These are phyloP conservation scores for Andrena trimmerana DNA, from an alignment of 2,888 invertebrate species.

Conservation along the genomic window DNA sequence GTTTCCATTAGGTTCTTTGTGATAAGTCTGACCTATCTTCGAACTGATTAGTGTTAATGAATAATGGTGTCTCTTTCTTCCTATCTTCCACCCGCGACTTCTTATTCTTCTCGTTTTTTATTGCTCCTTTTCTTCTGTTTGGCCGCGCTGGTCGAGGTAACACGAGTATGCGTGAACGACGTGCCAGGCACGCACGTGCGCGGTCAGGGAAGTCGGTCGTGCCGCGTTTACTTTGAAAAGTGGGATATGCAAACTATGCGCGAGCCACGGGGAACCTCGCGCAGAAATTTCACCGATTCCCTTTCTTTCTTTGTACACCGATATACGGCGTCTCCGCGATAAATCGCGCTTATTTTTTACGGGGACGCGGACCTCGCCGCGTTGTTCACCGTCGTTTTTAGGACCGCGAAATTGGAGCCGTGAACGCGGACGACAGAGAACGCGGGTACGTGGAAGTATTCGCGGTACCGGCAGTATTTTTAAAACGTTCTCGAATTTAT, in stretches of 20 bases:
- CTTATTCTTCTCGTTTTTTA: not conserved
- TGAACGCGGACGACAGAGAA: slow-evolving; percentile 16
- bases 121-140: slow-evolving; percentile 40
- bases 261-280: slow-evolving; percentile 31
- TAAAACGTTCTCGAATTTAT: slow-evolving; percentile 52
- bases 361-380: slow-evolving; percentile 21
- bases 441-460: slow-evolving; percentile 43
- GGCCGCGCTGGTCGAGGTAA: slow-evolving; percentile 13
- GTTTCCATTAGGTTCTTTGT: too few species aligned
- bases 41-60: slow-evolving; percentile 9
- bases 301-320: slow-evolving; percentile 56
- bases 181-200: slow-evolving; percentile 54
- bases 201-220: slow-evolving; percentile 58
- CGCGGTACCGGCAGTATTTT: slow-evolving; percentile 42
- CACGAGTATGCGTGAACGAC: slow-evolving; percentile 51
- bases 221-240: slow-evolving; percentile 59
- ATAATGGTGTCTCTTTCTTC: slow-evolving; percentile 28
- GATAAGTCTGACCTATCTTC: slow-evolving; percentile 42
- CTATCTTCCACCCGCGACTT: slow-evolving; percentile 7
- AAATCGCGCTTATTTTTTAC: slow-evolving; percentile 51
- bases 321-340: slow-evolving; percentile 52
- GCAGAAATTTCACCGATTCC: slow-evolving; percentile 60
- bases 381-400: slow-evolving; percentile 42
- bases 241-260: slow-evolving; percentile 64
- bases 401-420: slow-evolving; percentile 49